Evolutionary conservation across 1,140 invertebrate species (phyloP), one percentile per base, ranked within the genome.

Genomic region (Nautilus pompilius): DNA sequence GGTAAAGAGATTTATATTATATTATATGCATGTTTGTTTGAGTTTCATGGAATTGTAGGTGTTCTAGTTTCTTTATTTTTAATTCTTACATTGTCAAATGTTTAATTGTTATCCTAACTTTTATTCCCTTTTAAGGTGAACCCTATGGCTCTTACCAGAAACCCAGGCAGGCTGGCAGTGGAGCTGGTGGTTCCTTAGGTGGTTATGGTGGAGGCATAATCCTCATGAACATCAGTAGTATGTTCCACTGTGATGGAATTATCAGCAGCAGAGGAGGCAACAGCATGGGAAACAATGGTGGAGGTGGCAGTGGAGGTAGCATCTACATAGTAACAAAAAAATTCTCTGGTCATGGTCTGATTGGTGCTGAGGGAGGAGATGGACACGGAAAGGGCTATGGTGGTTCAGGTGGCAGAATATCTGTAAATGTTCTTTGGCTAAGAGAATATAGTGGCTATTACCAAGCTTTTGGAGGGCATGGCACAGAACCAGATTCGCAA

Each of bases 251-350:
- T 29, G 75, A 77, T 67, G 75, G 75, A 28, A 57, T 68, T 58
- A 54, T 75, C 26, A 58, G 55, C 28, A 68, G 60, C 48, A 32
- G 60, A 30, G 75, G 75, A 28, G 65, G 62, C 10, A 61, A 62
- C 55, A 67, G 69, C 6, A 55, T 54, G 20, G 59, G 41, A 29
- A 30, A 30, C 32, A 67, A 63, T 58, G 69, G 71, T 56, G 75
- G 75, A 46, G 75, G 73, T 51, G 75, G 73, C 30, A 73, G 75
- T 58, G 75, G 69, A 45, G 75, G 75, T 10, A 73, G 71, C 61
- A 62, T 77, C 33, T 72, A 67, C 58, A 61, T 75, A 36, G 33
- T 49, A 13, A 68, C 71, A 3, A 65, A 65, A 3, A 74, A 70
- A 51, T 75, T 77, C 62, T 77, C 75, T 3, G 75, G 75, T 29